A percentile compares a stretch with the other conserved stretches of the same genome.
Evolutionary conservation across 2,113 vertebrate genomes (phyloP).

Genomic region (Sula dactylatra): DNA sequence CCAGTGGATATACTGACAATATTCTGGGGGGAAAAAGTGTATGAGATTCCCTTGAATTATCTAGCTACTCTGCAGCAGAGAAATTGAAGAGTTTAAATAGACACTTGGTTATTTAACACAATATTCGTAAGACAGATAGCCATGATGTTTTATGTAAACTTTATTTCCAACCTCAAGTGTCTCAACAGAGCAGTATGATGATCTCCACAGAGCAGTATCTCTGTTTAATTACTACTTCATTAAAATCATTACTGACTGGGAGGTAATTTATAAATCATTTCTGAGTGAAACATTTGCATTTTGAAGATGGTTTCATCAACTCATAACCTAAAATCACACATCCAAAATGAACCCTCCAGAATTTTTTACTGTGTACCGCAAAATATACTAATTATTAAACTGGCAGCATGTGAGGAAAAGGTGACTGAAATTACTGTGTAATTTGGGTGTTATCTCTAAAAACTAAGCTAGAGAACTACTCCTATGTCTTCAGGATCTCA

Average conservation of each 20-base stretch:
- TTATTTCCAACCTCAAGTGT: neutral
- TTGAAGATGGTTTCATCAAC: neutral
- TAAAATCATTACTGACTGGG: neutral
- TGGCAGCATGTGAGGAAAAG: neutral
- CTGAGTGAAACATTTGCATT: slow-evolving; percentile 7
- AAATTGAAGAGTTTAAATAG: neutral
- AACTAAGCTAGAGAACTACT: neutral
- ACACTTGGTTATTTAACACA: neutral
- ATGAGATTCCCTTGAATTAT: neutral
- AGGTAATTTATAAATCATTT: slow-evolving; percentile 31
- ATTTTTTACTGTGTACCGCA: neutral
- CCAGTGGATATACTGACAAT: neutral
- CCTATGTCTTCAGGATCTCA: neutral
- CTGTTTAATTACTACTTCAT: slow-evolving; percentile 22
- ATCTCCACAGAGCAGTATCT: neutral
- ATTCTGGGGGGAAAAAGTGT: fast-evolving
- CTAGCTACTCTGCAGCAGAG: neutral
- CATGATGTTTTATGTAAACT: neutral
- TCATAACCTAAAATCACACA: neutral
- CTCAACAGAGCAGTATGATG: neutral
- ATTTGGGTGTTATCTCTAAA: neutral
- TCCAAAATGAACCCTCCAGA: neutral
- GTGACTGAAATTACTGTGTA: neutral
- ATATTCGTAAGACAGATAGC: neutral
- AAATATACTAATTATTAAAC: neutral